These are phyloP conservation scores for Miniopterus natalensis DNA, from an alignment of 2,113 vertebrate genomes.

Conservation along the genomic window DNA sequence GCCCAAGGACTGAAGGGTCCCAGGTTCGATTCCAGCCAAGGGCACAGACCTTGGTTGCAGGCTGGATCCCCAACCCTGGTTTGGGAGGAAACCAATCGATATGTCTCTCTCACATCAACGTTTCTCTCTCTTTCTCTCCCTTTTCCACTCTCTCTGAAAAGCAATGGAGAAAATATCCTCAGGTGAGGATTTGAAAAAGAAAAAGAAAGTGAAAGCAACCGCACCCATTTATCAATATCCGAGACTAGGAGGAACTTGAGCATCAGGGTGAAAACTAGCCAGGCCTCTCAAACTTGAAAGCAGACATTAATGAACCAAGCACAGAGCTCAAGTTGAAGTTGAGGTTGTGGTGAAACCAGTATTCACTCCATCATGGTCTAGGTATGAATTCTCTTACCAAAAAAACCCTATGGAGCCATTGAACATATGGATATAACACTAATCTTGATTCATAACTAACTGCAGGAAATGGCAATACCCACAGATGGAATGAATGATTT, in stretches of 20 bases:
- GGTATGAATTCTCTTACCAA: not conserved
- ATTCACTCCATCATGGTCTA: not conserved
- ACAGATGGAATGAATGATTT: slow-evolving; percentile 25
- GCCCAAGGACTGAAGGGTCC: too few relatives aligned
- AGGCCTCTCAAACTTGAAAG: not conserved
- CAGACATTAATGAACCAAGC: not conserved
- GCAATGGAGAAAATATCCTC: too few relatives aligned
- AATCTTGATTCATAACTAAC: not conserved
- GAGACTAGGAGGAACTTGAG: not conserved
- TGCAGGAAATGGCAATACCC: not conserved
- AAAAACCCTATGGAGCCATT: not conserved
- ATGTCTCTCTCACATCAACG: too few relatives aligned
- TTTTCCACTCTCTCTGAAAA: too few relatives aligned
- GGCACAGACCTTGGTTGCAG: too few relatives aligned
- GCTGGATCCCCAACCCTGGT: too few relatives aligned
- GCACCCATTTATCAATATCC: not conserved
- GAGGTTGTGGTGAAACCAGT: not conserved
- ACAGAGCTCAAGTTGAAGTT: not conserved
- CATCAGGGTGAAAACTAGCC: not conserved
- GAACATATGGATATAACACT: not conserved
- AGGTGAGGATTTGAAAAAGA: too few relatives aligned
- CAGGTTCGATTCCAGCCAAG: too few relatives aligned
- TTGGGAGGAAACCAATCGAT: too few relatives aligned
- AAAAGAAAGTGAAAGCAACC: not conserved
- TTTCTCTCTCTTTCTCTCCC: too few relatives aligned